A percentile compares a stretch with the other conserved stretches of the same genome.
Conservation (phyloP, 2,113 vertebrate genomes). For the Gymnarchus niloticus region DNA sequence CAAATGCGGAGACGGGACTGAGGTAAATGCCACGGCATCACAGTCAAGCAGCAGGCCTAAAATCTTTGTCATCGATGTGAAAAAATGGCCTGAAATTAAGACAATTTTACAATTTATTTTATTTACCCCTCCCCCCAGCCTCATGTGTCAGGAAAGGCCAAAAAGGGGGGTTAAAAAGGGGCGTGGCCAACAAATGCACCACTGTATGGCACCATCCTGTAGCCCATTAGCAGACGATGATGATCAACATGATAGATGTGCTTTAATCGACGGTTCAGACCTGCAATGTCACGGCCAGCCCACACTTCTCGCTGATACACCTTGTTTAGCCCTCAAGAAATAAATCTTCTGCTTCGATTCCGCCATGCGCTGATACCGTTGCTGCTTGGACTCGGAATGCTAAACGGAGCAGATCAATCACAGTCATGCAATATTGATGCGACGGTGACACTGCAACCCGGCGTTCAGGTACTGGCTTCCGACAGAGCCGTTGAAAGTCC, state of each 20-base stretch:
- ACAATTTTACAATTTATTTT: neutral
- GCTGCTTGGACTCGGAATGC: constrained; percentile 24
- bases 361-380: constrained; percentile 37
- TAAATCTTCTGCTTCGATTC: constrained; percentile 48
- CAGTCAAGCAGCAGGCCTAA: neutral
- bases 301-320: constrained; percentile 51
- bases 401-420: constrained; percentile 19
- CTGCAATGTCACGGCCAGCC: constrained; percentile 38
- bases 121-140: too few species aligned
- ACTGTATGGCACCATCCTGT: neutral
- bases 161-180: neutral
- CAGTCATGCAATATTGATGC: constrained; percentile 13
- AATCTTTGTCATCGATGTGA: neutral
- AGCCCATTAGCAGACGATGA: neutral
- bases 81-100: neutral
- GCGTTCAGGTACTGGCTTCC: neutral
- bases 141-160: too few species aligned
- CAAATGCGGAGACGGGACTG: neutral
- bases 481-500: neutral
- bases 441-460: neutral
- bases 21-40: neutral
- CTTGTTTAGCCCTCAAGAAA: constrained; percentile 35
- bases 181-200: neutral
- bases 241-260: constrained; percentile 56
- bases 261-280: constrained; percentile 56